Conservation (phyloP, 2,797 vertebrate genomes). For the Thunnus albacares region DNA sequence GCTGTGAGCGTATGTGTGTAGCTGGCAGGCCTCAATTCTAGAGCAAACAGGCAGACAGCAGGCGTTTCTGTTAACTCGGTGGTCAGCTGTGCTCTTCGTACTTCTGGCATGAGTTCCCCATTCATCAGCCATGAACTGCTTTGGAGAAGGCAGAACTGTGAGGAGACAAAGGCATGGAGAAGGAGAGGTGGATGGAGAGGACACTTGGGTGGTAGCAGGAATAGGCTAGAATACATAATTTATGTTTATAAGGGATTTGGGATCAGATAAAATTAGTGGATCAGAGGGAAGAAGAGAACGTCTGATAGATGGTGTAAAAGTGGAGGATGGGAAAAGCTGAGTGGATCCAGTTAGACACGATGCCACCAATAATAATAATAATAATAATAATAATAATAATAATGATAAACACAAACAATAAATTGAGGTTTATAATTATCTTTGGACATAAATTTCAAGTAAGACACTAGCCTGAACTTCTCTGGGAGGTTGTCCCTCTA, state of each 20-base stretch:
- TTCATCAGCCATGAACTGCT: constrained; percentile 65
- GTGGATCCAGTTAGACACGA: background rate
- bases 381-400: too few species aligned
- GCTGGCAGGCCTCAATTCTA: constrained; percentile 50
- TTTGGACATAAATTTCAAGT: too few species aligned
- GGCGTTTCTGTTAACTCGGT: constrained; percentile 66
- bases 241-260: background rate
- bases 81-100: constrained; percentile 70
- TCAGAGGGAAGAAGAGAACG: background rate
- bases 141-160: constrained; percentile 37
- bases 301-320: background rate
- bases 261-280: background rate
- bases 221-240: constrained; percentile 1
- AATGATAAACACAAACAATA: too few species aligned
- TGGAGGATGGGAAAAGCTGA: background rate
- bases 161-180: constrained; percentile 25
- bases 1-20: constrained; percentile 9
- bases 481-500: background rate
- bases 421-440: too few species aligned
- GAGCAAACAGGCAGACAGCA: constrained; percentile 64
- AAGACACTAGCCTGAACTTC: background rate
- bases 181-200: constrained; percentile 23
- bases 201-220: constrained; percentile 21
- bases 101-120: constrained; percentile 64
- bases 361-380: too few species aligned